phyloP scores from a whole-genome alignment of 1,140 invertebrate species.

The Phocides pigmalion region DNA sequence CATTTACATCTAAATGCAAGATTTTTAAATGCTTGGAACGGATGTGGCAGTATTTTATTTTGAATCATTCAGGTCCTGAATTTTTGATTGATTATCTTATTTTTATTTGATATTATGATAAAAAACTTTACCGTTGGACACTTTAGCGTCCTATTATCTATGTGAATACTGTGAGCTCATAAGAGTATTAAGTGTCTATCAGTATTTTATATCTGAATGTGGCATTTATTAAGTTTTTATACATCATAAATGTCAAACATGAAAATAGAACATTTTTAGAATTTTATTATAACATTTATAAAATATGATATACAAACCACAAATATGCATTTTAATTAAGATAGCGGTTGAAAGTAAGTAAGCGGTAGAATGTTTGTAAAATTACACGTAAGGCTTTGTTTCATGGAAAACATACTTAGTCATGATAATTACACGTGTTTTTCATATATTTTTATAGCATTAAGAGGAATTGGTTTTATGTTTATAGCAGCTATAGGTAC shows the following conservation, averaged over 20 bases:
- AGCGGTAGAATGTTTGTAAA: constrained; percentile 13
- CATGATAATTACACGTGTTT: constrained; percentile 6
- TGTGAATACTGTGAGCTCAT: too few species aligned
- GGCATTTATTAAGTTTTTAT: not conserved
- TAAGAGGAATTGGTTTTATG: not conserved
- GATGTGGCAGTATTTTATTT: too few species aligned
- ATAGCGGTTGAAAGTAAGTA: not conserved
- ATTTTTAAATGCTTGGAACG: too few species aligned
- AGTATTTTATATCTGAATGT: too few species aligned
- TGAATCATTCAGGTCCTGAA: too few species aligned
- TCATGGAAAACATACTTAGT: constrained; percentile 2
- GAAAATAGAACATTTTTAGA: not conserved
- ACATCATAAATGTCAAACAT: not conserved
- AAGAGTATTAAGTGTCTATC: too few species aligned
- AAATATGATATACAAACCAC: not conserved
- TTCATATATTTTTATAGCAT: constrained; percentile 9
- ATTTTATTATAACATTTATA: not conserved
- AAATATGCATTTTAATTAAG: constrained; percentile 1
- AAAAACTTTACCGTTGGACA: too few species aligned
- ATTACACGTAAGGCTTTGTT: constrained; percentile 3
- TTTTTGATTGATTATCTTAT: too few species aligned
- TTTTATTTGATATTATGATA: too few species aligned
- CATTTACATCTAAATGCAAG: too few species aligned
- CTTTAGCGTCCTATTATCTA: too few species aligned
- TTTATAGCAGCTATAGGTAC: not conserved